Evolutionary conservation across 2,797 vertebrate species (phyloP), one percentile per base, ranked within the genome.

Genomic region (Podargus strigoides): DNA sequence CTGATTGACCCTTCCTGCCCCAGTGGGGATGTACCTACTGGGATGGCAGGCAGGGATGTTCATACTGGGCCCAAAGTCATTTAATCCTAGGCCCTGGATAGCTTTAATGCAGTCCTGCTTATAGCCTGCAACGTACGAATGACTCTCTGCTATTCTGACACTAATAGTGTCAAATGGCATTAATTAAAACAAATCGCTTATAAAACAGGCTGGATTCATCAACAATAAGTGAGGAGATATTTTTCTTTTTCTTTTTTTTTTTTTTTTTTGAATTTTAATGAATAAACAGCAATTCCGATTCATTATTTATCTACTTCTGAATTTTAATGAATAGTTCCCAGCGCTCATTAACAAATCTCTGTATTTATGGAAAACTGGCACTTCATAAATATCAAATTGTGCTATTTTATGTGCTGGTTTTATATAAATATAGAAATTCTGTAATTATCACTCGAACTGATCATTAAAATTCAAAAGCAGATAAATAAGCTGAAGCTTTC

Each of bases 241-340:
- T 93, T 70, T 24, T 75, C 27, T 6, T 18, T 34, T 41, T 75
- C 87, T 60, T 49, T 59, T 59, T 63, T 64, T 72, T 72, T 97
- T 95, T 90, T 92, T 86, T 39, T 74, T 28, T 6, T 46, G 64
- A 81, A 85, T 96, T 96, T 97, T 97, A 98, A 98, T 97, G 98
- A 97, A 97, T 97, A 97, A 98, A 98, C 97, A 98, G 95, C 96
- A 95, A 95, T 97, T 93, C 95, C 94, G 96, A 97, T 98, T 97
- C 97, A 97, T 98, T 97, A 97, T 98, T 98, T 98, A 98, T 97
- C 97, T 97, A 93, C 96, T 95, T 97, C 95, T 96, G 97, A 97
- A 97, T 97, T 97, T 97, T 98, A 98, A 98, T 97, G 97, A 98
- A 96, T 96, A 97, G 94, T 97, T 97, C 95, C 96, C 96, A 95